phyloP scores from a whole-genome alignment of 2,797 vertebrate genomes.

The Cyprinella venusta region DNA sequence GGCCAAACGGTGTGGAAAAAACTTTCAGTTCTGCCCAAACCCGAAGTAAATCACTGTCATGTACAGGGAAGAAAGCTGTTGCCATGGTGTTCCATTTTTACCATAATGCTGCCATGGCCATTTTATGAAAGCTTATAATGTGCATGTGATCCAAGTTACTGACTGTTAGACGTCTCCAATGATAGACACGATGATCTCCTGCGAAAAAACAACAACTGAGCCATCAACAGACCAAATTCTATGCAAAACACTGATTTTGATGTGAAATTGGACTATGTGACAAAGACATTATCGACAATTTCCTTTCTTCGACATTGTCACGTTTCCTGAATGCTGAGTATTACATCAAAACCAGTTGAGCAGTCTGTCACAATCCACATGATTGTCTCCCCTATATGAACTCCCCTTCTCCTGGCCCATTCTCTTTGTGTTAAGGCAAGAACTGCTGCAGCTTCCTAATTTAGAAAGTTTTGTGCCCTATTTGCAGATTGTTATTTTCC shows the following conservation, averaged over 20 bases:
- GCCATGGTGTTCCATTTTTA: not conserved
- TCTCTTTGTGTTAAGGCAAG: not conserved
- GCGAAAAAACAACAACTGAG: not conserved
- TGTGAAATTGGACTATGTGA: not conserved
- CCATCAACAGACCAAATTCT: not conserved
- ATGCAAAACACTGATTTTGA: not conserved
- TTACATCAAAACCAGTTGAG: not conserved
- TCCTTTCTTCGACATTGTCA: not conserved
- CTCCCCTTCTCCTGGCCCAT: not conserved
- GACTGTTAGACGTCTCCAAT: not conserved
- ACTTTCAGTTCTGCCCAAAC: not conserved
- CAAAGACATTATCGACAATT: not conserved
- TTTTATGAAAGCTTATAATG: not conserved
- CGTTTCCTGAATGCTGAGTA: not conserved
- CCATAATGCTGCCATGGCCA: not conserved
- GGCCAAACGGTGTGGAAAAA: not conserved
- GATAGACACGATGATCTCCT: not conserved
- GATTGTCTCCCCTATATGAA: not conserved
- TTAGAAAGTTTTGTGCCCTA: not conserved
- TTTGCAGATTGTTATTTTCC: constrained; percentile 16
- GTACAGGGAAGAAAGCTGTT: not conserved
- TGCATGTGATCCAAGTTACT: not conserved
- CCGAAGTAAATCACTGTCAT: not conserved
- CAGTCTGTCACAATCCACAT: not conserved
- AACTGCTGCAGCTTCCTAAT: not conserved